Evolutionary conservation across 2,888 invertebrate genomes (phyloP).

Genomic region (Cryptocephalus primarius): DNA sequence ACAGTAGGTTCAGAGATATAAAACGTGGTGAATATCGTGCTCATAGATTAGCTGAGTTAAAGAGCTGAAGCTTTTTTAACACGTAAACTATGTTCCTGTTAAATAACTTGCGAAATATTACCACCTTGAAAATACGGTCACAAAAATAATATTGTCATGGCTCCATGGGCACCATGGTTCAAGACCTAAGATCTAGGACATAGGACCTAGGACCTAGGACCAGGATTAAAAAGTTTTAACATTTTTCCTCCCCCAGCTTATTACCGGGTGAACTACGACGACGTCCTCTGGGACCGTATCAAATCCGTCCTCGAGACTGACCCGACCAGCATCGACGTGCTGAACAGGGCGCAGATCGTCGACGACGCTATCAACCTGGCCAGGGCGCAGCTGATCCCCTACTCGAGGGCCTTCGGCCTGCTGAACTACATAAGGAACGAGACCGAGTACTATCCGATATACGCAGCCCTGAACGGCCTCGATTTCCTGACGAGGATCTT

Average conservation of each 20-base stretch:
- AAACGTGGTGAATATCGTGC: no score
- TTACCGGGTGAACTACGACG: constrained; percentile 57
- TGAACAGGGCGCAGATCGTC: constrained; percentile 67
- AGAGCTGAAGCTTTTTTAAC: no score
- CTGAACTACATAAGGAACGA: constrained; percentile 58
- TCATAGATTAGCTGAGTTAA: no score
- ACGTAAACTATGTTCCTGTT: no score
- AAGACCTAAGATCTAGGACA: no score
- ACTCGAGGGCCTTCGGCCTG: constrained; percentile 50
- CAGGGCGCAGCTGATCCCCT: constrained; percentile 47
- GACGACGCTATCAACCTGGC: constrained; percentile 71
- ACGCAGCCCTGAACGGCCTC: constrained; percentile 46
- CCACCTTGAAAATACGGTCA: no score
- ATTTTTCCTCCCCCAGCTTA: constrained; percentile 38
- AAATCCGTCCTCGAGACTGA: constrained; percentile 32
- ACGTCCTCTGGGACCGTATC: constrained; percentile 44
- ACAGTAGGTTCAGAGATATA: no score
- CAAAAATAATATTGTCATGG: no score
- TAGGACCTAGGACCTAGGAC: no score
- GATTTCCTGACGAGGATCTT: constrained; percentile 19
- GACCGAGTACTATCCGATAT: constrained; percentile 67
- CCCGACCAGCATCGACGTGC: constrained; percentile 44
- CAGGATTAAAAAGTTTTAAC: no score
- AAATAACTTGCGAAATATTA: no score
- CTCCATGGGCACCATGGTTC: no score